phyloP scores from a whole-genome alignment of 1,140 invertebrate genomes.

The Ruditapes philippinarum region DNA sequence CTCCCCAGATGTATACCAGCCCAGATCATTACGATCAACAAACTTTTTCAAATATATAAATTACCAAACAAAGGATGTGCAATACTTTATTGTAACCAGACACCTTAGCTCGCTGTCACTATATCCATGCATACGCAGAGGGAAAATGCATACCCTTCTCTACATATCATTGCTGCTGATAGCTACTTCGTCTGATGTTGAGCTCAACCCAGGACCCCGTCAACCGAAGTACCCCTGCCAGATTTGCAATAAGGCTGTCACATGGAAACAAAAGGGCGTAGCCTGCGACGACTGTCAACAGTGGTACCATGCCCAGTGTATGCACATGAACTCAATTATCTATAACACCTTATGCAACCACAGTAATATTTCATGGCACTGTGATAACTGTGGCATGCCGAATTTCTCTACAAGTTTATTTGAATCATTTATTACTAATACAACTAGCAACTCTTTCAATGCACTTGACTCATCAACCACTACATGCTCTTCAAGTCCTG shows the following conservation, averaged over 20 bases:
- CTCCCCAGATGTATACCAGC: no score
- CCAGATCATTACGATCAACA: no score
- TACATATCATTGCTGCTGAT: slow-evolving; percentile 30
- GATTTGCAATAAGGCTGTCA: slow-evolving; percentile 35
- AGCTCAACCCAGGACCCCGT: slow-evolving; percentile 38
- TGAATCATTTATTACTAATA: slow-evolving; percentile 8
- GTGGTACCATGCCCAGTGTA: slow-evolving; percentile 60
- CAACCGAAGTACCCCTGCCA: slow-evolving; percentile 44
- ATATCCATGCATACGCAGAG: not conserved
- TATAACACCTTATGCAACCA: not conserved
- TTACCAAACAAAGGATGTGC: no score
- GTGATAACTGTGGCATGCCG: slow-evolving; percentile 50
- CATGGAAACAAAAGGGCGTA: slow-evolving; percentile 46
- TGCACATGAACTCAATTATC: slow-evolving; percentile 27
- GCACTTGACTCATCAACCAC: not conserved
- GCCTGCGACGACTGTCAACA: slow-evolving; percentile 46
- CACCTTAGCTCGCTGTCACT: not conserved
- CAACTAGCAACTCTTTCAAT: not conserved
- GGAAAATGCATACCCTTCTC: not conserved
- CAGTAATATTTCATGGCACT: slow-evolving; percentile 55
- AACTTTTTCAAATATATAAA: no score
- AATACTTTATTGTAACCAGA: no score
- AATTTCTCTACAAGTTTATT: slow-evolving; percentile 43
- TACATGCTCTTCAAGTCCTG: not conserved
- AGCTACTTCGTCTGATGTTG: not conserved